phyloP scores from a whole-genome alignment of 2,888 invertebrate species.

The Gasteruption jaculator region DNA sequence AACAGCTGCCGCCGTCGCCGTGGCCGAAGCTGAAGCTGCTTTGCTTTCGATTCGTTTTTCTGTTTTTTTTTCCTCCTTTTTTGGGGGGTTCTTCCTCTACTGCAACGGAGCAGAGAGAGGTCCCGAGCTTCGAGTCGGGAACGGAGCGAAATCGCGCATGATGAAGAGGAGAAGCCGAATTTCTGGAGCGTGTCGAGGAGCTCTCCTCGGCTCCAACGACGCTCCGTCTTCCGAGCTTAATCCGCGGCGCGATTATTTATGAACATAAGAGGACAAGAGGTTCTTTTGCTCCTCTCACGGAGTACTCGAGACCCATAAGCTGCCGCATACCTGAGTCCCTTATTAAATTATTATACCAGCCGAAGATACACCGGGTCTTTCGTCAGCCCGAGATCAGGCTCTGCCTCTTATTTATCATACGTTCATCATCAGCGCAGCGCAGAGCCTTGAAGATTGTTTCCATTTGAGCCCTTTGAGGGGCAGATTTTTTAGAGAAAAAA shows the following conservation, averaged over 20 bases:
- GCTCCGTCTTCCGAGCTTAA: constrained; percentile 32
- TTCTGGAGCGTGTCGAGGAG: too few relatives aligned
- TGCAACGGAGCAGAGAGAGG: constrained; percentile 22
- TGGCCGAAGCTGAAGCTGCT: constrained; percentile 13
- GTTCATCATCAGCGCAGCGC: too few relatives aligned
- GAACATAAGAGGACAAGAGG: constrained; percentile 34
- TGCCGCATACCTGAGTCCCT: constrained; percentile 24
- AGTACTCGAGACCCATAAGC: constrained; percentile 19
- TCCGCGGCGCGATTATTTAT: constrained; percentile 45
- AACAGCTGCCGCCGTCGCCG: constrained; percentile 47
- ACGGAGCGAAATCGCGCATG: too few relatives aligned
- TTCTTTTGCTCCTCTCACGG: constrained; percentile 19
- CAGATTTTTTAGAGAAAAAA: too few relatives aligned
- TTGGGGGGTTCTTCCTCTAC: constrained; percentile 14
- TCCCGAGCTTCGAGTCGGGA: too few relatives aligned
- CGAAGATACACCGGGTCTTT: constrained; percentile 41
- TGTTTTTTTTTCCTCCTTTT: constrained; percentile 9
- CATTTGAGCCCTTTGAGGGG: too few relatives aligned
- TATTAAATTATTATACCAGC: constrained; percentile 45
- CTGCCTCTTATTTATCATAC: too few relatives aligned
- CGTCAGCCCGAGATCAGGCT: constrained; percentile 32
- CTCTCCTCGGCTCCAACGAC: too few relatives aligned
- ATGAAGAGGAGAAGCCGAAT: too few relatives aligned
- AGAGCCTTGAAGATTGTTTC: too few relatives aligned
- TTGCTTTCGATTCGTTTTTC: constrained; percentile 10